phyloP scores from a whole-genome alignment of 2,113 vertebrate genomes.

The Brienomyrus longianalis region DNA sequence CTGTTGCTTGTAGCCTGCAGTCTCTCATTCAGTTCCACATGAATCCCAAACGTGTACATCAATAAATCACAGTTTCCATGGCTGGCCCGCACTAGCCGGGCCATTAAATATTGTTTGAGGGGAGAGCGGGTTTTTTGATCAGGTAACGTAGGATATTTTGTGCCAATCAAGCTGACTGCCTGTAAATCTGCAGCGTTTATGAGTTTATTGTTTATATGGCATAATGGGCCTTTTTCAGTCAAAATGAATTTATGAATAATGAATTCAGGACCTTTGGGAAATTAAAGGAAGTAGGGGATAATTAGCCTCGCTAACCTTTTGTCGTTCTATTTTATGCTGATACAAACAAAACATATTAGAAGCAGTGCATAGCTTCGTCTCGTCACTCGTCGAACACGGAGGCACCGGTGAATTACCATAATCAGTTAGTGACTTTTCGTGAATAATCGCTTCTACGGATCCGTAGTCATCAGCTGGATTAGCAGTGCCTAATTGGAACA shows the following conservation, averaged over 20 bases:
- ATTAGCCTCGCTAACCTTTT: background rate
- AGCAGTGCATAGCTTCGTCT: background rate
- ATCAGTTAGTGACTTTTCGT: background rate
- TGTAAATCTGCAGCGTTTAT: background rate
- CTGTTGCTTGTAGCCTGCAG: background rate
- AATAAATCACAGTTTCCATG: background rate
- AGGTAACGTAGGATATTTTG: background rate
- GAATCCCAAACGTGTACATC: background rate
- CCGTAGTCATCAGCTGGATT: background rate
- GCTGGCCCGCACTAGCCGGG: background rate
- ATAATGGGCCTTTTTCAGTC: background rate
- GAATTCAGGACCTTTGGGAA: background rate
- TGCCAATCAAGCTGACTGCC: background rate
- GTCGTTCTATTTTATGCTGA: background rate
- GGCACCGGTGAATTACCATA: background rate
- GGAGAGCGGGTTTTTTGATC: background rate
- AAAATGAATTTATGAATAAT: slow-evolving; percentile 1
- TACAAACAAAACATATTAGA: background rate
- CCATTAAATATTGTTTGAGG: background rate
- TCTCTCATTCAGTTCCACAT: background rate
- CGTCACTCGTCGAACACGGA: background rate
- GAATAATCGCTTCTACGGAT: background rate
- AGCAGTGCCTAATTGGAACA: background rate
- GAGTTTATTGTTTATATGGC: background rate
- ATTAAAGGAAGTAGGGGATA: background rate